phyloP scores from a whole-genome alignment of 2,113 vertebrate genomes.

The Cyphomyrus discorhynchus region DNA sequence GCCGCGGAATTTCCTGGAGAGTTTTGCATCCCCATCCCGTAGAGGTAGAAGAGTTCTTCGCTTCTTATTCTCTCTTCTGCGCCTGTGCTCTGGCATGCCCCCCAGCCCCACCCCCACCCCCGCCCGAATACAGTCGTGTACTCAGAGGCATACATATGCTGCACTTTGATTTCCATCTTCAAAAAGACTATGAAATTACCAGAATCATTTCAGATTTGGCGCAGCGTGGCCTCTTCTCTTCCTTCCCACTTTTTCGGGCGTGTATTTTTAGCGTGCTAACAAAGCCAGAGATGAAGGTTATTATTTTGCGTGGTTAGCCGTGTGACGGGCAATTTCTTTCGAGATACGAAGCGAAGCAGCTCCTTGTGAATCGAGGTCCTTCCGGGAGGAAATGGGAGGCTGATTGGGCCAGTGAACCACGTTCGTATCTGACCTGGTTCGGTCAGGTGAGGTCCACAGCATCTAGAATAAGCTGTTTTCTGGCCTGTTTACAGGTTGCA shows the following conservation, averaged over 20 bases:
- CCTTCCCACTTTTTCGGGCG: slow-evolving; percentile 7
- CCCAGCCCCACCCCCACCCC: background rate
- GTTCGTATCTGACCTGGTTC: background rate
- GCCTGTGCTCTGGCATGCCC: slow-evolving; percentile 10
- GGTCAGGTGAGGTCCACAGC: background rate
- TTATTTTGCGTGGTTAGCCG: background rate
- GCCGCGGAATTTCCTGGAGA: background rate
- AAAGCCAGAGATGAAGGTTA: background rate
- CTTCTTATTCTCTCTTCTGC: slow-evolving; percentile 6
- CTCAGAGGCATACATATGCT: slow-evolving; percentile 1
- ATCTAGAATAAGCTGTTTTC: background rate
- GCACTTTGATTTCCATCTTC: slow-evolving; percentile 37
- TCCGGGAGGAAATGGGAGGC: background rate
- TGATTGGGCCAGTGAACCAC: background rate
- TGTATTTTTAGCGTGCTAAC: slow-evolving; percentile 5
- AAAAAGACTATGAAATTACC: slow-evolving; percentile 38
- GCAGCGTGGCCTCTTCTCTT: slow-evolving; percentile 6
- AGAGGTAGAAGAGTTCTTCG: slow-evolving; percentile 8
- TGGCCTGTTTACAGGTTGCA: background rate
- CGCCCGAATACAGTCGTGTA: slow-evolving; percentile 11
- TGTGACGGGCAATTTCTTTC: background rate
- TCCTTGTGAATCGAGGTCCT: background rate
- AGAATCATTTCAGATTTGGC: slow-evolving; percentile 40
- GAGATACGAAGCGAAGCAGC: background rate
- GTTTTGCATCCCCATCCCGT: slow-evolving; percentile 8